Base-by-base conservation (phyloP, 2,888 invertebrate genomes). In the Sabatieria punctata region DNA sequence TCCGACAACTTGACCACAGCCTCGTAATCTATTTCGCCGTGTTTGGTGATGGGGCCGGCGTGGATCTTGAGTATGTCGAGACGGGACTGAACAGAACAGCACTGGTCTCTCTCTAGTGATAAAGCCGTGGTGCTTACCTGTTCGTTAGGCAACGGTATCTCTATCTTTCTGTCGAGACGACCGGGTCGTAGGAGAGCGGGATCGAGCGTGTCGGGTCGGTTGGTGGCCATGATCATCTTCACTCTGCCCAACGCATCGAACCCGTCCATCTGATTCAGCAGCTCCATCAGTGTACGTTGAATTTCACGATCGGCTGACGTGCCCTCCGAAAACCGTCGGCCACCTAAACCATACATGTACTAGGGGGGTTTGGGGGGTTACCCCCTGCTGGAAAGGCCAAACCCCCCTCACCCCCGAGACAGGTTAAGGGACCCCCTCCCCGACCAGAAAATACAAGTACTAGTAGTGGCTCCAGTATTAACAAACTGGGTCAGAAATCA, bases 171-270 rank as follows among this genome's bases (percentile, higher is more conserved):
- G 68, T 97, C 97, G 51, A 97, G 73, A 62, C 97, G 77, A 3
- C 97, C 97, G 1, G 97, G 97, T 58, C 97, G 75, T 43, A 99
- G 72, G 22, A 99, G 71, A 18, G 97, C 97, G 1, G 97, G 97
- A 73, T 99, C 97, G 35, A 99, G 73, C 0, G 95, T 97, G 60
- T 97, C 95, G 0, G 95, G 95, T 47, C 97, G 76, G 73, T 99
- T 99, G 43, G 97, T 97, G 0, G 97, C 97, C 97, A 99, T 99
- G 54, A 99, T 97, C 75, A 99, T 95, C 76, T 97, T 95, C 0
- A 95, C 93, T 72, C 79, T 70, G 1, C 91, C 91, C 41, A 93
- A 72, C 0, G 93, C 88, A 72, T 99, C 97, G 69, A 97, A 99
- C n/a, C 97, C 97, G 69, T 97, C 97, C 93, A 99, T 95, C 71